A percentile compares a stretch with the other conserved stretches of the same genome.
phyloP scores from a whole-genome alignment of 2,888 invertebrate species.

The Anorthoa munda region DNA sequence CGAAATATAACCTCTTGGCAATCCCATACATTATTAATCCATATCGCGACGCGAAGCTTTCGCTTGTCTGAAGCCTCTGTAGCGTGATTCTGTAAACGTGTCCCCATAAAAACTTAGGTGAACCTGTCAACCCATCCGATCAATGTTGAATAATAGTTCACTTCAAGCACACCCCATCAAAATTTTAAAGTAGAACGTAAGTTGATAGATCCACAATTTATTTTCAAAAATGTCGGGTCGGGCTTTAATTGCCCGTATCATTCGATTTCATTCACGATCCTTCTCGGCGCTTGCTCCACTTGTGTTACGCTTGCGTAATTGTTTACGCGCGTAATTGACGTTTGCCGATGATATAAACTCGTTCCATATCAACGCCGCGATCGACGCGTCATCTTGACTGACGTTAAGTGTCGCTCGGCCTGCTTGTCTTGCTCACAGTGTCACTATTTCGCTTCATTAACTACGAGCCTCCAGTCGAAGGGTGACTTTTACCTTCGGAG shows the following conservation, averaged over 20 bases:
- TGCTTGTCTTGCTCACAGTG: constrained; percentile 66
- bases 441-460: constrained; percentile 73
- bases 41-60: too few species aligned
- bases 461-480: constrained; percentile 51
- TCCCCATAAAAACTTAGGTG: too few species aligned
- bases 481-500: constrained; percentile 59
- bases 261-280: constrained; percentile 68
- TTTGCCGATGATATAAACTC: constrained; percentile 75
- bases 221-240: constrained; percentile 34
- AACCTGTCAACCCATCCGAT: too few species aligned
- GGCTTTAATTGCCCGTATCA: constrained; percentile 65
- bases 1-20: too few species aligned
- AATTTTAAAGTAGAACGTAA: background rate
- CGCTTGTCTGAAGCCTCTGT: too few species aligned
- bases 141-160: too few species aligned
- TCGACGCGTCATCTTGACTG: constrained; percentile 76
- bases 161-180: too few species aligned
- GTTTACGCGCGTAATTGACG: constrained; percentile 79
- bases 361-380: constrained; percentile 72
- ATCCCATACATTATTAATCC: too few species aligned
- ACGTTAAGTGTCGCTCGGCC: constrained; percentile 71
- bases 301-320: constrained; percentile 75
- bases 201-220: constrained; percentile 21
- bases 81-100: too few species aligned
- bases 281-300: constrained; percentile 63